phyloP scores from a whole-genome alignment of 2,113 vertebrate genomes.

The Machaerirhynchus nigripectus region DNA sequence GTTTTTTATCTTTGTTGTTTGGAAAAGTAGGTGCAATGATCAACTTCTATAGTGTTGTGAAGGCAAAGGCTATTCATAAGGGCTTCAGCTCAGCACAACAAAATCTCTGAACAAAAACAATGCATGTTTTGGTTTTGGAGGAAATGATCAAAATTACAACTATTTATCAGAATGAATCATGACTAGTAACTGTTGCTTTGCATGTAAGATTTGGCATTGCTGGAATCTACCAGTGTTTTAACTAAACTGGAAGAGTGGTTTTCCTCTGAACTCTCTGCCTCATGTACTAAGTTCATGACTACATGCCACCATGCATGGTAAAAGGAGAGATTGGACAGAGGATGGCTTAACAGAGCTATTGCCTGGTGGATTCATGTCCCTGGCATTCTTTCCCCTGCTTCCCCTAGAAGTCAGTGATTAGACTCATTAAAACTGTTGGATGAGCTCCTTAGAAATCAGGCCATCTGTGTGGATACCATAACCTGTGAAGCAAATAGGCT shows the following conservation, averaged over 20 bases:
- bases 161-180: background rate
- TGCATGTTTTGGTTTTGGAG: background rate
- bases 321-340: background rate
- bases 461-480: background rate
- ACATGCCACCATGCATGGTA: background rate
- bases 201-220: background rate
- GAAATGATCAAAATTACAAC: background rate
- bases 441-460: background rate
- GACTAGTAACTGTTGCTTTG: background rate
- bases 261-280: background rate
- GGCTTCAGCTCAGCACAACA: background rate
- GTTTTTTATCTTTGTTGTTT: background rate
- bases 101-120: background rate
- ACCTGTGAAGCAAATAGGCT: background rate
- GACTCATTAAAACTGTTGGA: background rate
- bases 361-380: background rate
- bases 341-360: background rate
- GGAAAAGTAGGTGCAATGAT: background rate
- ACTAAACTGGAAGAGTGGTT: background rate
- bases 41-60: background rate
- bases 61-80: background rate
- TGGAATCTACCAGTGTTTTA: background rate
- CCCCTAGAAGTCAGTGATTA: background rate
- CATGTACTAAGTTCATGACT: background rate
- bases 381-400: background rate